A percentile compares a stretch with the other conserved stretches of the same genome.
These are phyloP conservation scores for Chrysemys picta DNA, from an alignment of 2,113 vertebrate species.

Conservation along the genomic window DNA sequence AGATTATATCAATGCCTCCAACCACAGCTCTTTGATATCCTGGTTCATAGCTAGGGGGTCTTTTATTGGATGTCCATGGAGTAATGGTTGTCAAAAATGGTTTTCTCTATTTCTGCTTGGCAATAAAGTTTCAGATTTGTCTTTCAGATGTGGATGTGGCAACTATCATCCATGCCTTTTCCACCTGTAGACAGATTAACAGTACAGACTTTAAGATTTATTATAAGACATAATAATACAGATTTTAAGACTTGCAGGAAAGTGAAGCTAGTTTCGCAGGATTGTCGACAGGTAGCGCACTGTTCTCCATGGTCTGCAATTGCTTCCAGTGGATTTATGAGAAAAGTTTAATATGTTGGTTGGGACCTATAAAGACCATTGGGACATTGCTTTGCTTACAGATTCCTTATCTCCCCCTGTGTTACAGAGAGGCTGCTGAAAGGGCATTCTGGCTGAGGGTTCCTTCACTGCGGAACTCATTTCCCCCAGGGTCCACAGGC, in stretches of 20 bases:
- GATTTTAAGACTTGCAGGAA: not conserved
- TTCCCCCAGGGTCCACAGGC: not conserved
- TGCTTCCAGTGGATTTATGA: fast-evolving
- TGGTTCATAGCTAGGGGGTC: not conserved
- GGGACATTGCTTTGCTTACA: not conserved
- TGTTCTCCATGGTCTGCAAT: not conserved
- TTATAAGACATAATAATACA: not conserved
- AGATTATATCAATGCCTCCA: not conserved
- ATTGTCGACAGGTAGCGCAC: not conserved
- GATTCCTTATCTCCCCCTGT: fast-evolving
- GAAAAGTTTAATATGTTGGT: not conserved
- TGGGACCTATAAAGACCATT: not conserved
- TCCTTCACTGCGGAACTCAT: not conserved
- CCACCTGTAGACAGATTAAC: fast-evolving
- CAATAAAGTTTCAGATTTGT: not conserved
- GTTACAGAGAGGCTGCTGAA: not conserved
- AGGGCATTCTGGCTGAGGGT: not conserved
- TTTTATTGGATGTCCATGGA: not conserved
- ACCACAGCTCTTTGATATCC: not conserved
- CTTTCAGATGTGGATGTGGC: not conserved
- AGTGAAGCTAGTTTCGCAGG: not conserved
- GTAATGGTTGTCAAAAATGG: not conserved
- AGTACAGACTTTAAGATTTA: not conserved
- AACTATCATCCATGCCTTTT: not conserved
- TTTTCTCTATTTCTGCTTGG: not conserved